Evolutionary conservation across 2,797 vertebrate species (phyloP), one percentile per base, ranked within the genome.

Genomic region (Myotis pilosus): DNA sequence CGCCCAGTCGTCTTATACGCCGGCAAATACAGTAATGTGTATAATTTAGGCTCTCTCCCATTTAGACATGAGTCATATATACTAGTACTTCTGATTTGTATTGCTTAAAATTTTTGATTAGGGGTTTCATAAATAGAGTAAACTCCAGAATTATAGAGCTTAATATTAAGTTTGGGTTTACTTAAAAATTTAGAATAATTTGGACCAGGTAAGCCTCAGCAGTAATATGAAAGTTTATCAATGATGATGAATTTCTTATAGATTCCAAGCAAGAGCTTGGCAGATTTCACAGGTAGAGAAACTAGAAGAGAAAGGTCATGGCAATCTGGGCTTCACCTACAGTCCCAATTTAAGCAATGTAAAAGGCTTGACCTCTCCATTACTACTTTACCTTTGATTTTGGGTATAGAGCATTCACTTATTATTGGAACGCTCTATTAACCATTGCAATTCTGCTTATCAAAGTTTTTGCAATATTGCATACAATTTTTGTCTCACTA

Each of bases 81-180:
- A 66, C 12, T 47, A 47, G 47, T 47, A 47, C 16, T 87, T 90
- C 47, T 87, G 53, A 36, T 74, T 71, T 86, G 17, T 92, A 75
- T 79, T 88, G 41, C 85, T 93, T 85, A 78, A 76, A 66, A 85
- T 3, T 93, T 96, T 95, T 94, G 64, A 92, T 88, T 75, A 92
- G n/a, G 3, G 11, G 25, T 72, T 96, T 97, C 44, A 41, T 81
- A 89, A 81, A 72, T 44, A 89, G 47, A 92, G 53, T 66, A 62
- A 92, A 92, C 30, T 82, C 22, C 51, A 72, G 22, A 88, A 92
- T 95, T 82, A 92, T 25, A 25, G 72, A 87, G 33, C n/a, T 92
- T 69, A 66, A 88, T 44, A 66, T 76, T 76, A 83, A 68, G 41
- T 5, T 44, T 91, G 13, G 7, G 3, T 93, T 94, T 62, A 71